Percentiles rank a stretch among this genome's conserved stretches.
phyloP scores from a whole-genome alignment of 2,113 vertebrate species.

The Crocuta crocuta region DNA sequence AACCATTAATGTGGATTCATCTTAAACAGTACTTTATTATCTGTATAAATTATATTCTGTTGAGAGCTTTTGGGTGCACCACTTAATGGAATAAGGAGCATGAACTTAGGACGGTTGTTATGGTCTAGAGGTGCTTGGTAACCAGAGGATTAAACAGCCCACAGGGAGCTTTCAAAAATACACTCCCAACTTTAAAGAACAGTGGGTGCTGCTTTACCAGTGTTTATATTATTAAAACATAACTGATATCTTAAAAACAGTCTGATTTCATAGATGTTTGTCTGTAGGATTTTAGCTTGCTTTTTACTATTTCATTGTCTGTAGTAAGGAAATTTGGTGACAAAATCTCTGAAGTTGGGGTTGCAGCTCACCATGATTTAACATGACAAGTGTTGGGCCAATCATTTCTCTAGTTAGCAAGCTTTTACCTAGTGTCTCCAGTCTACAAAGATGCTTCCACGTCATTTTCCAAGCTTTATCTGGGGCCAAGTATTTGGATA shows the following conservation, averaged over 20 bases:
- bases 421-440: neutral
- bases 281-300: neutral
- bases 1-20: neutral
- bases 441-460: neutral
- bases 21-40: neutral
- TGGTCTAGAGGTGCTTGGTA: neutral
- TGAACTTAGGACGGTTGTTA: neutral
- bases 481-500: neutral
- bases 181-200: neutral
- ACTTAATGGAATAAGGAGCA: neutral
- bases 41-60: neutral
- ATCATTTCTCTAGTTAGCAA: neutral
- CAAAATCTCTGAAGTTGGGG: neutral
- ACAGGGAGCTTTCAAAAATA: neutral
- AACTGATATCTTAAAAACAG: neutral
- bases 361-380: neutral
- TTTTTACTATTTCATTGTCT: neutral
- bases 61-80: neutral
- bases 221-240: neutral
- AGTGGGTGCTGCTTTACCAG: neutral
- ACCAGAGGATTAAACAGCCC: neutral
- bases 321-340: neutral
- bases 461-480: neutral
- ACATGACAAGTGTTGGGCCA: neutral
- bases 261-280: neutral